phyloP scores from a whole-genome alignment of 2,888 invertebrate genomes.

The Drosophila cracens region DNA sequence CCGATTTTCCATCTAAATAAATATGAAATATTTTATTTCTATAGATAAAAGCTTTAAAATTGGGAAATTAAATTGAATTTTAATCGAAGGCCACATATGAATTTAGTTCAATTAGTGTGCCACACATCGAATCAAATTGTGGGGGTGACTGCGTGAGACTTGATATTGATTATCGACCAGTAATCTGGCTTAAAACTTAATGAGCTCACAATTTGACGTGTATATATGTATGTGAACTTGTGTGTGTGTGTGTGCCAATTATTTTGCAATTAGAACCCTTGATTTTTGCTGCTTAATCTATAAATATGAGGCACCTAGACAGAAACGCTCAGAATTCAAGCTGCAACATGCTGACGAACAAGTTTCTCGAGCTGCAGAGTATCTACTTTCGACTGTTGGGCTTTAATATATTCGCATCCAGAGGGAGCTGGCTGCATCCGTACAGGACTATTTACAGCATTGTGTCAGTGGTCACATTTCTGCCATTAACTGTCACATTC shows the following conservation, averaged over 20 bases:
- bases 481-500: slow-evolving; percentile 36
- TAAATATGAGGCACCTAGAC: slow-evolving; percentile 6
- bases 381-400: slow-evolving; percentile 32
- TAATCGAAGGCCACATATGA: neutral
- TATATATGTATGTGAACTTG: neutral
- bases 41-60: neutral
- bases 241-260: slow-evolving; percentile 24
- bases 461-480: slow-evolving; percentile 21
- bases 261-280: slow-evolving; percentile 35
- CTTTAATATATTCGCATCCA: slow-evolving; percentile 21
- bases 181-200: slow-evolving; percentile 28
- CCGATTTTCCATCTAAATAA: neutral
- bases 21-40: neutral
- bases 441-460: slow-evolving; percentile 25
- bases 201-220: slow-evolving; percentile 13
- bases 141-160: neutral
- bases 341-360: slow-evolving; percentile 47
- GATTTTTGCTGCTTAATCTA: slow-evolving; percentile 4
- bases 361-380: slow-evolving; percentile 49
- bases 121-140: neutral
- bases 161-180: slow-evolving; percentile 26
- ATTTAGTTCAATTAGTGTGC: neutral
- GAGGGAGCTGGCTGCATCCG: slow-evolving; percentile 7
- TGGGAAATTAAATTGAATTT: neutral
- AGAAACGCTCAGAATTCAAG: neutral